A percentile compares a stretch with the other conserved stretches of the same genome.
Evolutionary conservation across 2,888 invertebrate species (phyloP).

Genomic region (Morpho deidamia): DNA sequence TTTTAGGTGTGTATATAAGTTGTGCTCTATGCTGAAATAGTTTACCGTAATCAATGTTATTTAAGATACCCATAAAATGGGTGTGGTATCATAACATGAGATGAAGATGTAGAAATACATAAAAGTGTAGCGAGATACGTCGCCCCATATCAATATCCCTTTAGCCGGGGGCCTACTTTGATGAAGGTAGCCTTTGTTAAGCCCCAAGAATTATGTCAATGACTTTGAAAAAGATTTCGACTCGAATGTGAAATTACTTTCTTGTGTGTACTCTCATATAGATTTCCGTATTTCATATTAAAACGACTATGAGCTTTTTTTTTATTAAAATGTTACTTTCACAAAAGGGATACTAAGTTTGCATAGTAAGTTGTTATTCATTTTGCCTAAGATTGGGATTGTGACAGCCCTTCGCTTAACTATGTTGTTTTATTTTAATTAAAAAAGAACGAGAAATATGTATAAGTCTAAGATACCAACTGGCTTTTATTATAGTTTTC

Average conservation of each 20-base stretch:
- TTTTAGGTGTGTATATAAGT: too few species aligned
- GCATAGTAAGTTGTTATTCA: background rate
- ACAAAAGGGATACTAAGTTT: background rate
- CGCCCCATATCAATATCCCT: slow-evolving; percentile 11
- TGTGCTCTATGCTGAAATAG: background rate
- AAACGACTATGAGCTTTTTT: too few species aligned
- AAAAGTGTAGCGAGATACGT: background rate
- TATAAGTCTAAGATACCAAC: too few species aligned
- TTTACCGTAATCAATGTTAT: background rate
- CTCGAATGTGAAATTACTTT: background rate
- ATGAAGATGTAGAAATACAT: background rate
- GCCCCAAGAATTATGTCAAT: slow-evolving; percentile 5
- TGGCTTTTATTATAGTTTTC: background rate
- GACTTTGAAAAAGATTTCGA: background rate
- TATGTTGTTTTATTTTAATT: too few species aligned
- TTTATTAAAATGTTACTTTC: background rate
- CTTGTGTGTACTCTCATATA: too few species aligned
- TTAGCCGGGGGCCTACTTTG: slow-evolving; percentile 9
- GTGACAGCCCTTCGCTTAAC: too few species aligned
- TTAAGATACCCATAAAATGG: background rate
- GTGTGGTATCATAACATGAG: background rate
- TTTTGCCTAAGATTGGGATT: too few species aligned
- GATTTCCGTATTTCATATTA: too few species aligned
- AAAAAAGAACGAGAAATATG: too few species aligned
- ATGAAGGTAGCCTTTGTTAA: slow-evolving; percentile 10